A percentile compares a stretch with the other conserved stretches of the same genome.
Conservation (phyloP, 2,888 invertebrate species). For the Drosophila neotestacea region DNA sequence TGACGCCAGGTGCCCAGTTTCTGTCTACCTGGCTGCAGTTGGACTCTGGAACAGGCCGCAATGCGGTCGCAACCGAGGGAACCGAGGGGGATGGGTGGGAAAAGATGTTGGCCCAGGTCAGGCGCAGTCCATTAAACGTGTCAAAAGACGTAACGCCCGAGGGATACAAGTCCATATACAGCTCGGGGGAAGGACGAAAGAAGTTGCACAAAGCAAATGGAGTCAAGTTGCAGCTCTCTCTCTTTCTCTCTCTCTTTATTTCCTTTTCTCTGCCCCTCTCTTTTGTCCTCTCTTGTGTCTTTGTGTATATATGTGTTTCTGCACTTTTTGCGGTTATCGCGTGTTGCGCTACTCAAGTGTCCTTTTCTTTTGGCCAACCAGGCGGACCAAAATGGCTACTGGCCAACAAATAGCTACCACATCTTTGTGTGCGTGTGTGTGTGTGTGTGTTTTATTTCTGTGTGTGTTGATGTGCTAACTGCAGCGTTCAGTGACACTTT, state of each 20-base stretch:
- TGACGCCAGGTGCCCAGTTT: constrained; percentile 28
- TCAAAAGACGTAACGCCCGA: constrained; percentile 66
- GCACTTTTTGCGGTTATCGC: constrained; percentile 55
- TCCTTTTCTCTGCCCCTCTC: neutral
- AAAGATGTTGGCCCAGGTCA: neutral
- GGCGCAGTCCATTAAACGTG: constrained; percentile 73
- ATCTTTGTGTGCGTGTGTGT: constrained; percentile 5
- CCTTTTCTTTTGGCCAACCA: constrained; percentile 49
- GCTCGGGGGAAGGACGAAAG: constrained; percentile 12
- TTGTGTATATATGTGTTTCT: constrained; percentile 33
- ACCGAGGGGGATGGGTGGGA: constrained; percentile 12
- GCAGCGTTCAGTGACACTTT: constrained; percentile 39
- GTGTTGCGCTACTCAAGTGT: constrained; percentile 48
- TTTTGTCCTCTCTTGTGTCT: neutral
- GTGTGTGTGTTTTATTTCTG: neutral
- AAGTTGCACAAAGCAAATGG: constrained; percentile 40
- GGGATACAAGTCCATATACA: constrained; percentile 36
- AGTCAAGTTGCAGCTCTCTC: constrained; percentile 36
- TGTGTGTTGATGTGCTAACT: constrained; percentile 10
- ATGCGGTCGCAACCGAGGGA: constrained; percentile 55
- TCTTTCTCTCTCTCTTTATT: neutral
- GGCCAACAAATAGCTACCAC: constrained; percentile 44
- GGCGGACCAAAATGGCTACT: constrained; percentile 47
- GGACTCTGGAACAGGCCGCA: constrained; percentile 50
- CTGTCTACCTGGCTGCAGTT: constrained; percentile 45